phyloP scores from a whole-genome alignment of 2,113 vertebrate species.

The Nettapus auritus region DNA sequence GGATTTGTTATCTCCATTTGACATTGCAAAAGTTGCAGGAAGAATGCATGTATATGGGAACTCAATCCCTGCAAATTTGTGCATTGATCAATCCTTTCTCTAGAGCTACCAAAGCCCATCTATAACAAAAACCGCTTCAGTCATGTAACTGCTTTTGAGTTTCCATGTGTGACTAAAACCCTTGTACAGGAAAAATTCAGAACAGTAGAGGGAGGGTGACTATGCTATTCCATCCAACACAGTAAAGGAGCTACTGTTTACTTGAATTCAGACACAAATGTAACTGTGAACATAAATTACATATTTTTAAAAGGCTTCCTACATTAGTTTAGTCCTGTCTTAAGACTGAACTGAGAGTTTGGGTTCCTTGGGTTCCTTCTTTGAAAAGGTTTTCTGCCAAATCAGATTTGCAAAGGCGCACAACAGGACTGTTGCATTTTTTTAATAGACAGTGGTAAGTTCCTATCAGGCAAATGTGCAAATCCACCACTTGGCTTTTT shows the following conservation, averaged over 20 bases:
- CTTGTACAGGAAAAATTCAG: neutral
- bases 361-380: neutral
- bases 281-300: neutral
- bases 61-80: neutral
- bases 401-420: neutral
- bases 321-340: neutral
- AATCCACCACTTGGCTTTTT: constrained; percentile 46
- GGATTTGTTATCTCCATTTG: accelerated
- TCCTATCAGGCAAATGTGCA: constrained; percentile 41
- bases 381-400: constrained; percentile 19
- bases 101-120: neutral
- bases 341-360: constrained; percentile 1
- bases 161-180: neutral
- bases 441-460: constrained; percentile 18
- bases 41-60: neutral
- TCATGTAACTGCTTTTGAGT: neutral
- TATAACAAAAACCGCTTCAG: neutral
- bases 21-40: neutral
- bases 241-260: neutral
- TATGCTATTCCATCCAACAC: neutral
- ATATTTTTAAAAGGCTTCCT: neutral
- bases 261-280: neutral
- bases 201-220: neutral
- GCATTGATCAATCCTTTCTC: neutral
- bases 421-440: neutral